Conservation (phyloP, 2,113 vertebrate genomes). For the Cololabis saira region DNA sequence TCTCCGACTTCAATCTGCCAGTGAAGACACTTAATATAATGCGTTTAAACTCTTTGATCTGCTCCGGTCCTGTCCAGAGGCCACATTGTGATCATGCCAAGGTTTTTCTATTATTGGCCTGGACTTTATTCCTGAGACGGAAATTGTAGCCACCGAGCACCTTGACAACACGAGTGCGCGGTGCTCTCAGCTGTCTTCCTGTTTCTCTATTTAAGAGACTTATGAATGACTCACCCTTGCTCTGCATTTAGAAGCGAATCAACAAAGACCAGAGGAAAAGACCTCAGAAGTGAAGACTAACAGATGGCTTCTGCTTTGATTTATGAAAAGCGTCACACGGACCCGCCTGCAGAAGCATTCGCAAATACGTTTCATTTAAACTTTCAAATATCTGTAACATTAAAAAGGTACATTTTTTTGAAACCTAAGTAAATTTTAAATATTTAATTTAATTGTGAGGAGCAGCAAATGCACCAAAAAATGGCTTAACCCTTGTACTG, state of each 20-base stretch:
- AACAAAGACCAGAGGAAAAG: slow-evolving; percentile 38
- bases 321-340: slow-evolving; percentile 25
- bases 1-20: neutral
- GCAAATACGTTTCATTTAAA: neutral
- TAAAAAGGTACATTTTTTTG: slow-evolving; percentile 16
- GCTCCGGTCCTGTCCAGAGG: slow-evolving; percentile 6
- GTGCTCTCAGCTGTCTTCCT: slow-evolving; percentile 30
- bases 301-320: slow-evolving; percentile 49
- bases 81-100: neutral
- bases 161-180: slow-evolving; percentile 17
- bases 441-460: too few species aligned
- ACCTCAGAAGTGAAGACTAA: slow-evolving; percentile 42
- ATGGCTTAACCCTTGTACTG: too few species aligned
- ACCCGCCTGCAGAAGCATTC: slow-evolving; percentile 17
- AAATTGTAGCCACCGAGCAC: slow-evolving; percentile 43
- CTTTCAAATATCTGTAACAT: slow-evolving; percentile 11
- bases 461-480: too few species aligned
- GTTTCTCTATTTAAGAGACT: slow-evolving; percentile 39
- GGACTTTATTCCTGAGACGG: slow-evolving; percentile 21
- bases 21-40: neutral
- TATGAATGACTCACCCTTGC: slow-evolving; percentile 53
- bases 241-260: slow-evolving; percentile 59
- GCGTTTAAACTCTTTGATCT: neutral
- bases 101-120: slow-evolving; percentile 16
- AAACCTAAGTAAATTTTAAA: too few species aligned